Evolutionary conservation across 2,113 vertebrate species (phyloP), one percentile per base, ranked within the genome.

Genomic region (Semicossyphus pulcher): DNA sequence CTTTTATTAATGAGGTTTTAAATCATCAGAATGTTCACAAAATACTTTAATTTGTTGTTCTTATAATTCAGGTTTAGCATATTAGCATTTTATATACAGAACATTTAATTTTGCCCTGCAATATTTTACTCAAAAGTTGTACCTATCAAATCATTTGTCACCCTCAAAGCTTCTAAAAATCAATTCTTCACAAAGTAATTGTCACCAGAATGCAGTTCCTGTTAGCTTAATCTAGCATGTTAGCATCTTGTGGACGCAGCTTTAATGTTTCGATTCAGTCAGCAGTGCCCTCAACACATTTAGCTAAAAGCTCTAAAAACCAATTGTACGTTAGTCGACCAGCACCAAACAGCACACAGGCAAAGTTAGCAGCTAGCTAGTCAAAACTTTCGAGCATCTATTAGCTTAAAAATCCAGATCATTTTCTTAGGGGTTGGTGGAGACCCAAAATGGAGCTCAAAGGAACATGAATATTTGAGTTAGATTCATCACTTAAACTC

Each of bases 1-100:
- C 56, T 72, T 72, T 73, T 73, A 72, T 72, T 80, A 10, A 41
- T 14, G 4, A 10, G 42, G 10, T 31, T 51, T 41, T n/a, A n/a
- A n/a, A n/a, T n/a, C 25, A 60, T 32, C 3, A 31, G n/a, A 47
- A 20, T 15, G 4, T 44, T 31, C 36, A 15, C n/a, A 58, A 45
- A 47, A 28, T 21, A 25, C 5, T 23, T 36, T 31, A 21, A 4
- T 7, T 2, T 57, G 10, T n/a, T 39, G 52, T 32, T 42, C 0
- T 14, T 25, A n/a, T 37, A 36, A 34, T 69, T 20, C 31, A 60
- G 10, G 21, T 26, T 5, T 57, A 48, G 8, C 23, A n/a, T n/a
- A n/a, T n/a, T n/a, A n/a, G n/a, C n/a, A n/a, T 31, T 65, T 4
- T 14, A 26, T 37, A 29, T 15, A 10, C 12, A 37, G 10, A 44